Evolutionary conservation across 2,113 vertebrate species (phyloP).

Genomic region (Suricata suricatta): DNA sequence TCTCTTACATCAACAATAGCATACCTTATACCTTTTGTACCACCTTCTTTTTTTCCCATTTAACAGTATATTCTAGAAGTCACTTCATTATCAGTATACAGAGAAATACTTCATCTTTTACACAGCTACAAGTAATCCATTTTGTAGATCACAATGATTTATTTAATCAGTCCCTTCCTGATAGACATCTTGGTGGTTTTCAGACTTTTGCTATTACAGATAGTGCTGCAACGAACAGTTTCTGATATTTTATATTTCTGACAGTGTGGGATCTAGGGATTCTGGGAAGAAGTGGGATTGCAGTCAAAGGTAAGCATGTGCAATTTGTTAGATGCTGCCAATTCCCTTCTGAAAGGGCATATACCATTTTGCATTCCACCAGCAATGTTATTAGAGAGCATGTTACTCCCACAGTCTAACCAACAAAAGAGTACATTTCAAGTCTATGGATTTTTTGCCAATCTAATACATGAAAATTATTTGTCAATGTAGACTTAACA

Average conservation of each 20-base stretch:
- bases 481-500: constrained; percentile 42
- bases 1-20: not conserved
- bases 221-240: not conserved
- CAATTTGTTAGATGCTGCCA: constrained; percentile 5
- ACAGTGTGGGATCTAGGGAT: not conserved
- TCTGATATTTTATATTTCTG: not conserved
- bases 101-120: not conserved
- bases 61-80: not conserved
- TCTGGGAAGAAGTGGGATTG: not conserved
- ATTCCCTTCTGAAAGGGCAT: not conserved
- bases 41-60: not conserved
- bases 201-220: not conserved
- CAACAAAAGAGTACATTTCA: constrained; percentile 14
- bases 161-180: not conserved
- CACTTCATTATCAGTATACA: not conserved
- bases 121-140: not conserved
- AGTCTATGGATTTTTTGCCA: constrained; percentile 39
- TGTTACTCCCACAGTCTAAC: not conserved
- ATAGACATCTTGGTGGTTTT: not conserved
- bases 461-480: not conserved
- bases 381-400: not conserved
- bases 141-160: not conserved
- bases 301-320: constrained; percentile 18
- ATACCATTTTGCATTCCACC: not conserved
- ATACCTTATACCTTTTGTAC: not conserved